phyloP scores from a whole-genome alignment of 2,888 invertebrate species.

The Mayetiola destructor region DNA sequence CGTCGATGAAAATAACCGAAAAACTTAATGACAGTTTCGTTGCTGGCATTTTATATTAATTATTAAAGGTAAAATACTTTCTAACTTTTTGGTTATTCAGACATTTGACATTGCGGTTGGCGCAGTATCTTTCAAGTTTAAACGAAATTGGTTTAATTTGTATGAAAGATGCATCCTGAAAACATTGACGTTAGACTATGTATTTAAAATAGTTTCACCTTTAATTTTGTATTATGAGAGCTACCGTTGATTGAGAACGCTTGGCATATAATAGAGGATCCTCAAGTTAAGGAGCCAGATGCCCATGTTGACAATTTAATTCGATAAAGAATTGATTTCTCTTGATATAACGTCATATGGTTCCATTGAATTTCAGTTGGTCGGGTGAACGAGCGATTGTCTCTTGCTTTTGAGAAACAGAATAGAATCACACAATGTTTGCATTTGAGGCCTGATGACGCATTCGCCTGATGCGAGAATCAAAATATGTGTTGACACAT shows the following conservation, averaged over 20 bases:
- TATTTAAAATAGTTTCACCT: background rate
- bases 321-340: background rate
- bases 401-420: too few species aligned
- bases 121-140: background rate
- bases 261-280: background rate
- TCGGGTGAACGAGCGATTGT: too few species aligned
- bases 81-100: too few species aligned
- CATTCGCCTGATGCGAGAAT: slow-evolving; percentile 2
- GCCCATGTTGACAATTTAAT: background rate
- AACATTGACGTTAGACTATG: too few species aligned
- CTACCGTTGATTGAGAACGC: background rate
- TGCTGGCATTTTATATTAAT: too few species aligned
- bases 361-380: background rate
- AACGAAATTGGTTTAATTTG: slow-evolving; percentile 5
- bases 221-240: background rate
- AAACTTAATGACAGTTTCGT: background rate
- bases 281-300: background rate
- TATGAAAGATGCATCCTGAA: background rate
- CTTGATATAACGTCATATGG: background rate
- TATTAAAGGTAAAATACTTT: too few species aligned
- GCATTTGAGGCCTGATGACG: too few species aligned
- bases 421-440: too few species aligned
- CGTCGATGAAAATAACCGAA: background rate
- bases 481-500: slow-evolving; percentile 13
- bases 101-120: too few species aligned